Evolutionary conservation across 2,113 vertebrate species (phyloP).

Genomic region (Piaya cayana): DNA sequence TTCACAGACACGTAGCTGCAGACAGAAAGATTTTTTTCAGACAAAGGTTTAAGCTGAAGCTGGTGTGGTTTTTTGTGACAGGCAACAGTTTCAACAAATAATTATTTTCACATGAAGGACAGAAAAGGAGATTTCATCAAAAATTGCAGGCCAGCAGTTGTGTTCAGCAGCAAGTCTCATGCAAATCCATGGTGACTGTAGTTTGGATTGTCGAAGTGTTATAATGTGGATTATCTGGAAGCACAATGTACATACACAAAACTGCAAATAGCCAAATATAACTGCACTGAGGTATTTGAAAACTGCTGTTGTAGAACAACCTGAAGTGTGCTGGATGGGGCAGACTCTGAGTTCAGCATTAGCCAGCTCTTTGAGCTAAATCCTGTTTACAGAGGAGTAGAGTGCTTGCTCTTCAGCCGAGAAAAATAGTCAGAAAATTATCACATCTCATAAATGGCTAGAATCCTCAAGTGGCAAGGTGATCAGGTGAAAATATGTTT

Average conservation of each 20-base stretch:
- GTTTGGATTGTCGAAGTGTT: not conserved
- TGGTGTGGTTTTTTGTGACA: not conserved
- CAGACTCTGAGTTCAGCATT: not conserved
- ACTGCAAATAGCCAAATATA: not conserved
- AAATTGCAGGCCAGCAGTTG: not conserved
- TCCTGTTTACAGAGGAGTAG: not conserved
- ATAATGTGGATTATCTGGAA: not conserved
- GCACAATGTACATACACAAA: not conserved
- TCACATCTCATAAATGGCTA: constrained; percentile 1
- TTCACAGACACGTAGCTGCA: not conserved
- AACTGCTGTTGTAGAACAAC: not conserved
- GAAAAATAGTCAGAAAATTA: constrained; percentile 43
- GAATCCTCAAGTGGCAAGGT: constrained; percentile 22
- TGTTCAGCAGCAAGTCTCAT: not conserved
- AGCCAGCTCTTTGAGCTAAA: not conserved
- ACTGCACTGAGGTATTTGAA: not conserved
- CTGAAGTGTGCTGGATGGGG: not conserved
- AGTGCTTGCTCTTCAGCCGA: not conserved
- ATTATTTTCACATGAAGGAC: not conserved
- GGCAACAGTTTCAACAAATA: not conserved
- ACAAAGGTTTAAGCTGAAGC: not conserved
- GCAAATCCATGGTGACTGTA: not conserved
- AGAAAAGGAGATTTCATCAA: not conserved
- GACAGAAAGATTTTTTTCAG: not conserved
- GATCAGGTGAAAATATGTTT: not conserved